Evolutionary conservation across 2,797 vertebrate species (phyloP).

Genomic region (Notoglanidium macrostoma): DNA sequence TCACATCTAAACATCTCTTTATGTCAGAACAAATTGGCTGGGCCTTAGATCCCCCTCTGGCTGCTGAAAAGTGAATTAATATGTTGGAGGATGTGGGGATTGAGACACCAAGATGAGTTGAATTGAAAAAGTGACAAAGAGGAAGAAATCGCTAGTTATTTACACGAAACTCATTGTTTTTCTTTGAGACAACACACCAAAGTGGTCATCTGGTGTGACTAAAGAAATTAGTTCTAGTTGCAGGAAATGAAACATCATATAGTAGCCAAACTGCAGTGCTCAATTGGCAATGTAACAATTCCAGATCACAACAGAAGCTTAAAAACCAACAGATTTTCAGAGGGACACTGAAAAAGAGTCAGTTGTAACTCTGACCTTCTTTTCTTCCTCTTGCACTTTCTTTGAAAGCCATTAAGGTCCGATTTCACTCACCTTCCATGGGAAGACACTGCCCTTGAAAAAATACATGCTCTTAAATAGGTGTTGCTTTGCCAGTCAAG

Average conservation of each 20-base stretch:
- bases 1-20: conserved; percentile 85
- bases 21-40: conserved; percentile 87
- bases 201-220: not conserved
- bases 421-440: conserved; percentile 60
- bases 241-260: not conserved
- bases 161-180: not conserved
- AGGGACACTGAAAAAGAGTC: conserved; percentile 20
- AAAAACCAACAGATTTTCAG: not conserved
- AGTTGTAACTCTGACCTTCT: conserved; percentile 49
- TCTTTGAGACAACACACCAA: not conserved
- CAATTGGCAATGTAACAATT: not conserved
- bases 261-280: not conserved
- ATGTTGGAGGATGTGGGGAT: conserved; percentile 23
- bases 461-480: conserved; percentile 54
- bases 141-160: not conserved
- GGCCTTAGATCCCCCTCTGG: conserved; percentile 83
- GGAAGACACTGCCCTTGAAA: conserved; percentile 56
- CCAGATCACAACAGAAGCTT: too few species aligned
- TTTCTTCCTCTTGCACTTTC: conserved; percentile 46
- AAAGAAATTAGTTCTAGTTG: not conserved
- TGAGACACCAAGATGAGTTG: conserved; percentile 41
- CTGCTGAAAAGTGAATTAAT: conserved; percentile 60
- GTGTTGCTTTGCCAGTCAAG: conserved; percentile 44
- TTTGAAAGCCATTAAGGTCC: conserved; percentile 59
- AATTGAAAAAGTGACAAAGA: not conserved